These are phyloP conservation scores for Sepioteuthis lessoniana DNA, from an alignment of 2,888 invertebrate species.

Conservation along the genomic window DNA sequence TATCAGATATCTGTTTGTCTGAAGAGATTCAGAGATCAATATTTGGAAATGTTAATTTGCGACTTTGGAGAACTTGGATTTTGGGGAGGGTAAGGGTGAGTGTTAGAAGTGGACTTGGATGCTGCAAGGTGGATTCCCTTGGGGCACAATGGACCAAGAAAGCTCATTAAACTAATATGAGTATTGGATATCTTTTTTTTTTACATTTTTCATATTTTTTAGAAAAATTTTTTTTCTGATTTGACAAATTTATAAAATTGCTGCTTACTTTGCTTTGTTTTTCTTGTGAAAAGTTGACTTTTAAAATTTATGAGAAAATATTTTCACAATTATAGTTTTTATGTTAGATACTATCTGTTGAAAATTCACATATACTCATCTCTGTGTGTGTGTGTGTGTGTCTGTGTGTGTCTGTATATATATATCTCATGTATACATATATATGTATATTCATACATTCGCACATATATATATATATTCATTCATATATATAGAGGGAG, in stretches of 20 bases:
- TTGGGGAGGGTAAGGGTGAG: background rate
- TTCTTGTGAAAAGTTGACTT: background rate
- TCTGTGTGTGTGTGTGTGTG: background rate
- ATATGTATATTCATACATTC: background rate
- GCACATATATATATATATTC: no score
- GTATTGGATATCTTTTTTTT: background rate
- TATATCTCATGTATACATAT: background rate
- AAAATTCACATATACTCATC: background rate
- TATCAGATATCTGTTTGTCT: conserved; percentile 33
- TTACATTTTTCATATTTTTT: background rate
- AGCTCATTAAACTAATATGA: background rate
- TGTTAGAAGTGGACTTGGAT: background rate
- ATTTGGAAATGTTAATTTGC: conserved; percentile 21
- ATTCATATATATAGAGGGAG: background rate
- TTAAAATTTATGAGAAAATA: no score
- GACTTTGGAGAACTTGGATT: background rate
- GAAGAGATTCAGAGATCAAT: background rate
- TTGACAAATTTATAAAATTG: background rate
- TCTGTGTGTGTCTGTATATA: no score
- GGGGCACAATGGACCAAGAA: background rate
- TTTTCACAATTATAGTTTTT: no score
- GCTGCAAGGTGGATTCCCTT: background rate
- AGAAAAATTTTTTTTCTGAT: background rate
- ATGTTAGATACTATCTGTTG: no score
- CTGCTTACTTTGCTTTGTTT: background rate